Evolutionary conservation across 2,797 vertebrate species (phyloP).

Genomic region (Phaenicophaeus curvirostris): DNA sequence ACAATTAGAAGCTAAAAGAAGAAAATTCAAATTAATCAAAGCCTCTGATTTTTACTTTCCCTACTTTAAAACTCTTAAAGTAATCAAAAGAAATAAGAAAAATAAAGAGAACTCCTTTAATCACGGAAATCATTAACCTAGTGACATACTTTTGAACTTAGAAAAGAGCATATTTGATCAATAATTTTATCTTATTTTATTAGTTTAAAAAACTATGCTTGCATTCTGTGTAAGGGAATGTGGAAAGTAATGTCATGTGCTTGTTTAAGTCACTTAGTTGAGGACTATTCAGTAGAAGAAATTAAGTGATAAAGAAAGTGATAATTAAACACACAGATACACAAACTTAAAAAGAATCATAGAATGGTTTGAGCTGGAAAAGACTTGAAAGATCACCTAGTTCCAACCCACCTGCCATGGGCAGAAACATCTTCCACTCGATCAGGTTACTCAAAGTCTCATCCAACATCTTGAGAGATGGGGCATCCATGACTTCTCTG

Average conservation of each 20-base stretch:
- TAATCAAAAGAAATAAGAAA: background rate
- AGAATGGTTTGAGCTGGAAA: too few relatives aligned
- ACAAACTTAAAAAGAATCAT: background rate
- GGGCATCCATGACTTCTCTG: too few relatives aligned
- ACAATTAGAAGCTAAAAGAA: background rate
- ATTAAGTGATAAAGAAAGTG: background rate
- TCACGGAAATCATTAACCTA: background rate
- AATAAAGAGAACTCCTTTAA: background rate
- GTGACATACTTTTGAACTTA: background rate
- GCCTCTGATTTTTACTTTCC: background rate
- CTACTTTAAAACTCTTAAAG: background rate
- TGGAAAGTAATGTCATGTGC: background rate
- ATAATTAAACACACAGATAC: background rate
- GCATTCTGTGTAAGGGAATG: background rate
- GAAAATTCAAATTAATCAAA: background rate
- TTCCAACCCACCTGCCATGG: too few relatives aligned
- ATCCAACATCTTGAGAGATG: too few relatives aligned
- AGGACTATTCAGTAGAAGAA: background rate
- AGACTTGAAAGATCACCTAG: too few relatives aligned
- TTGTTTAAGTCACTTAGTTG: background rate
- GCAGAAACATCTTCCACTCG: too few relatives aligned
- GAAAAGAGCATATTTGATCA: background rate
- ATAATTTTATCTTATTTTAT: background rate
- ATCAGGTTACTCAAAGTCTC: too few relatives aligned
- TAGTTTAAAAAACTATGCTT: background rate